Percentiles rank a stretch among this genome's conserved stretches.
Conservation (phyloP, 2,113 vertebrate species). For the Phrynocephalus versicolor region DNA sequence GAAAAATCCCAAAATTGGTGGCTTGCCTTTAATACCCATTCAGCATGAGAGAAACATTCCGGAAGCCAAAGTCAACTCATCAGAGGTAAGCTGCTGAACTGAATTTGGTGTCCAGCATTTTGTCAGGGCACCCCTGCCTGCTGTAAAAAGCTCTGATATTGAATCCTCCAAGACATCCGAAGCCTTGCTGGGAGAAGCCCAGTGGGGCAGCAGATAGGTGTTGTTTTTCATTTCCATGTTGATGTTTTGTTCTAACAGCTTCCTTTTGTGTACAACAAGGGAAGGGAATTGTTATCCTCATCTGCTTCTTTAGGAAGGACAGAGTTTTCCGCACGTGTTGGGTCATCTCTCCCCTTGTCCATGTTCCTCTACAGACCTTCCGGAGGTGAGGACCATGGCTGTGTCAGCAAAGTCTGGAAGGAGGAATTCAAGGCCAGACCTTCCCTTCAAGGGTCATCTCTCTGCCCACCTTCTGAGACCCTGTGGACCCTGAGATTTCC, state of each 20-base stretch:
- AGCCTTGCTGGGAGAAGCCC: not conserved
- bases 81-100: conserved; percentile 67
- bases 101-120: conserved; percentile 22
- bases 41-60: conserved; percentile 65
- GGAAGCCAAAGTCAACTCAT: conserved; percentile 52
- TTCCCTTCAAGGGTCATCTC: not conserved
- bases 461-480: too few relatives aligned
- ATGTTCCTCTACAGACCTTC: not conserved
- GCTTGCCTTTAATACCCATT: conserved; percentile 78
- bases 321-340: not conserved
- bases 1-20: conserved; percentile 77
- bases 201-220: not conserved
- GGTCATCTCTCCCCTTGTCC: not conserved
- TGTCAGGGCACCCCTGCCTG: not conserved
- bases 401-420: not conserved
- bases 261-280: not conserved
- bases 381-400: not conserved
- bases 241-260: not conserved
- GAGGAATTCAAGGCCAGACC: not conserved
- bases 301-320: too few relatives aligned
- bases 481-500: too few relatives aligned
- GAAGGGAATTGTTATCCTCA: not conserved
- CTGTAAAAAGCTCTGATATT: not conserved
- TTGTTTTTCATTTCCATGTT: not conserved
- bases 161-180: not conserved